Evolutionary conservation across 1,140 invertebrate species (phyloP), one percentile per base, ranked within the genome.

Genomic region (Brachionus plicatilis): DNA sequence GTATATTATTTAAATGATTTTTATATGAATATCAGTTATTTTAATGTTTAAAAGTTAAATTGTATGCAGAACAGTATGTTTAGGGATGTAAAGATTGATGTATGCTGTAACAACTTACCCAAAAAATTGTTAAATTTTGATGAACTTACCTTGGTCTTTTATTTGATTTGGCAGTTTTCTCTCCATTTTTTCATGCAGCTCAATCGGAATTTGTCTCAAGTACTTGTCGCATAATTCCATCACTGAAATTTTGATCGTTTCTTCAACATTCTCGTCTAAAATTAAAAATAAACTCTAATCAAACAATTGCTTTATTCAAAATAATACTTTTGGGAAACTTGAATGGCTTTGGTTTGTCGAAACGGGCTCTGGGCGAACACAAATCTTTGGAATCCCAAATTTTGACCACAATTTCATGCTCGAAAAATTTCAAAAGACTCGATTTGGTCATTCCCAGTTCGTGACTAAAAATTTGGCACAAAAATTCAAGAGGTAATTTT

Each of bases 321-420:
- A 88, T 88, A 85, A 1, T 43, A 83, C 60, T 85, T 47, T 86
- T 86, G 17, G 88, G 87, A 7, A 90, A 85, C 70, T 87, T 87
- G 85, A 89, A 89, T 14, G 85, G 84, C 47, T 85, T 85, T 8
- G 88, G 88, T 84, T 87, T 85, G 80, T 89, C 88, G 85, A 88
- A 89, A 29, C 87, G 86, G 12, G 88, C 88, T 76, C 87, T 85
- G 8, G 87, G 86, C 27, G 87, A 87, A 43, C 88, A 85, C 85
- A 88, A 89, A 41, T 89, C 88, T 80, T 88, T 88, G 20, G 87
- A 87, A 78, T 90, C 88, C 89, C 89, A 90, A 9, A 90, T 86
- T 24, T 87, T 65, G 20, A 90, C 76, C 56, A 88, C 87, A 7
- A 89, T 53, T 3, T 86, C 86, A 84, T 89, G 88, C 24, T 86